Evolutionary conservation across 2,888 invertebrate genomes (phyloP).

Genomic region (Limenitis arthemis): DNA sequence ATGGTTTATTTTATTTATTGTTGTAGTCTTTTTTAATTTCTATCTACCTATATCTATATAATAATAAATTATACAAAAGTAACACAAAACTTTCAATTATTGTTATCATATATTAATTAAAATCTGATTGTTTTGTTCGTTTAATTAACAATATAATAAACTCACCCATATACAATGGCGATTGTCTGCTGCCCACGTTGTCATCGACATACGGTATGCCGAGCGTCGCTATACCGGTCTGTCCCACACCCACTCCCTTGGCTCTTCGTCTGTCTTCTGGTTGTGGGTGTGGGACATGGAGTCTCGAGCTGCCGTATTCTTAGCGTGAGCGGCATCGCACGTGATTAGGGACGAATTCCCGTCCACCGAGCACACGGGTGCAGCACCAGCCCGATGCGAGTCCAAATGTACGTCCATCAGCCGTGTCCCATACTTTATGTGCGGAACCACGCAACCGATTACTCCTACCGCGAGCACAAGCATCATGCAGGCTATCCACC

Average conservation of each 20-base stretch:
- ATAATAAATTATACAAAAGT: neutral
- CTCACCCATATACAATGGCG: constrained; percentile 92
- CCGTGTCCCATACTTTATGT: constrained; percentile 86
- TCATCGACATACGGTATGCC: constrained; percentile 96
- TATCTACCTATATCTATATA: too few species aligned
- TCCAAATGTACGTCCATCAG: constrained; percentile 68
- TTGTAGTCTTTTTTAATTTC: too few species aligned
- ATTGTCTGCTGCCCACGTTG: constrained; percentile 92
- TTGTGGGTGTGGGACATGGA: too few species aligned
- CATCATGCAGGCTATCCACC: constrained; percentile 96
- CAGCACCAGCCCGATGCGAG: constrained; percentile 49
- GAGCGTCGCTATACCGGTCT: constrained; percentile 92
- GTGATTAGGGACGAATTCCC: constrained; percentile 35
- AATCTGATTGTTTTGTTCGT: neutral
- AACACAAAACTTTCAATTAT: neutral
- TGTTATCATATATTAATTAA: neutral
- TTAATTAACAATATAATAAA: constrained; percentile 21
- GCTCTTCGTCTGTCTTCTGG: too few species aligned
- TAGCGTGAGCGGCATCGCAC: constrained; percentile 75
- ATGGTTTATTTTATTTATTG: too few species aligned
- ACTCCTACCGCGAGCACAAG: constrained; percentile 89
- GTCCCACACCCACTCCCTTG: constrained; percentile 94
- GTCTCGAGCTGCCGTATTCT: constrained; percentile 78
- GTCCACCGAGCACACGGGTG: constrained; percentile 42
- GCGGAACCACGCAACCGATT: constrained; percentile 89